Base-by-base conservation (phyloP, 2,888 invertebrate species). In the Caenorhabditis uteleia region DNA sequence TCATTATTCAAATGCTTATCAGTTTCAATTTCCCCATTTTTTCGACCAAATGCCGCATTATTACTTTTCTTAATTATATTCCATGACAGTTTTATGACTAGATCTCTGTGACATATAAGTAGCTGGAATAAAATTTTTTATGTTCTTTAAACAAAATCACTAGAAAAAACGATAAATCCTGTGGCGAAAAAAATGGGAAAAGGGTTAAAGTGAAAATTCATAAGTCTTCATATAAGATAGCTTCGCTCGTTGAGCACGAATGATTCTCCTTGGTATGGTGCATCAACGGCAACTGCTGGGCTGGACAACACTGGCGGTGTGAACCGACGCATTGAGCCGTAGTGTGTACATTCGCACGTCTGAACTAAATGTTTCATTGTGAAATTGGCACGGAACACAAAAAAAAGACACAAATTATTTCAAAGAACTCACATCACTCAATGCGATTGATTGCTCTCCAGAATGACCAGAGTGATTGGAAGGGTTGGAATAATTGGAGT, bases 161-260 rank as follows among this genome's bases (percentile, higher is more conserved):
- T n/a, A n/a, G n/a, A n/a, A n/a, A n/a, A n/a, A n/a, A n/a, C n/a
- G n/a, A n/a, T n/a, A 60, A 23, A 5, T 29, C n/a, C n/a, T n/a
- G n/a, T 18, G 8, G 16, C 8, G 20, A n/a, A 34, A 20, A 23
- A 21, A 31, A 20, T 31, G 18, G 21, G 29, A 8, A 29, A 29
- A 29, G 12, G n/a, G n/a, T n/a, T 29, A 29, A 7, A 34, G n/a
- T 34, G 34, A 34, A 14, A n/a, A 34, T 34, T 34, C 21, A 45
- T 29, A 34, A 21, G 6, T 26, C 27, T 26, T 47, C 66, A 80
- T 38, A 80, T 81, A 33, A 81, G 70, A 65, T 77, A 80, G 49
- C 70, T 77, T 50, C 75, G 64, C 40, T 81, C 79, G 54, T 81
- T 81, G 44, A 81, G 68, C 23, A 81, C 76, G 50, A 81, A 81